Base-by-base conservation (phyloP, 1,140 invertebrate genomes). In the Atta colombica region DNA sequence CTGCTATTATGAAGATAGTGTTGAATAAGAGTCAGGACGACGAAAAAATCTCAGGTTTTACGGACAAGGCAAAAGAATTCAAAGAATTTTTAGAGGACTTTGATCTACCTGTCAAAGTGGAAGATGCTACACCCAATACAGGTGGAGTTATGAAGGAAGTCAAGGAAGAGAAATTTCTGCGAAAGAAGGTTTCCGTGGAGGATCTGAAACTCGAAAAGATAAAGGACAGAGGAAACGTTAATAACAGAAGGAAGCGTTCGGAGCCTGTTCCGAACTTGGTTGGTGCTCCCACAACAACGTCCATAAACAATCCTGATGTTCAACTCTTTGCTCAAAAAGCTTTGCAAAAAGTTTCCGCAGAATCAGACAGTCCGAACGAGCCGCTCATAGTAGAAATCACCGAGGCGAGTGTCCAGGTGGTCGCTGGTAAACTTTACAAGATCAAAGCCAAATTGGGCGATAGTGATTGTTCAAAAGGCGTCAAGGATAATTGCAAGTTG, bases 381-480 rank as follows among this genome's bases (percentile, higher is more conserved):
- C 95, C 94, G 2, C 89, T 94, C 18, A 77, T 95, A 21, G 89
- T 93, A 0, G 92, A 95, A 72, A 88, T 96, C 0, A 85, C 86
- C 16, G 86, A 93, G 0, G 95, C 95, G 3, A 93, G 88, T 0
- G 77, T 80, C 6, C 96, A 96, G 90, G 84, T 96, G 3, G 95
- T 96, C 2, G 75, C 94, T 31, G 96, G 96, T 16, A 85, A 92
- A 21, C 85, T 96, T 16, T 96, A 96, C 65, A 94, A 94, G 82
- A 95, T 97, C 35, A 93, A 92, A 39, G 94, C 95, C 21, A 92
- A 94, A 74, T 91, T 96, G 12, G 95, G 95, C 4, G 93, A 95
- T 28, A 96, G 95, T 28, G 92, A 95, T 75, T 96, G 96, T 86
- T 66, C 80, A 2, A 95, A 95, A 69, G 94, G 94, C 6, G 66